These are phyloP conservation scores for Drosophila kepulauana DNA, from an alignment of 1,140 invertebrate genomes.

Conservation along the genomic window DNA sequence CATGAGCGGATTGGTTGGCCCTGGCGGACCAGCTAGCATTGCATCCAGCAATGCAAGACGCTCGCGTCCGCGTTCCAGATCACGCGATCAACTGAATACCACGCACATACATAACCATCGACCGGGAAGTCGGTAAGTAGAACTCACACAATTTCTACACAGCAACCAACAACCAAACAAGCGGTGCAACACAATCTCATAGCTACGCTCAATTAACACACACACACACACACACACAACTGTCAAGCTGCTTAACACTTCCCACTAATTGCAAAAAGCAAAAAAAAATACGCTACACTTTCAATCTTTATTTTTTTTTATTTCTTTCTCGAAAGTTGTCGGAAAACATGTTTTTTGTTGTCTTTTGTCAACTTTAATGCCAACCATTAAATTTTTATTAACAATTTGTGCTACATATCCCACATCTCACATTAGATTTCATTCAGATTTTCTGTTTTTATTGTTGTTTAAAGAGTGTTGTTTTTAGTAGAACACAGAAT, in stretches of 20 bases:
- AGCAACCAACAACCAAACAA: neutral
- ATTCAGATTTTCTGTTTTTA: conserved; percentile 3
- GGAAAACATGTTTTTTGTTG: conserved; percentile 20
- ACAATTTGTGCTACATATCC: conserved; percentile 16
- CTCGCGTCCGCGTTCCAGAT: conserved; percentile 88
- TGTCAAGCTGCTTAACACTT: conserved; percentile 45
- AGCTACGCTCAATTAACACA: conserved; percentile 29
- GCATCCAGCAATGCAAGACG: conserved; percentile 88
- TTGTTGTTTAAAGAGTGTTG: neutral
- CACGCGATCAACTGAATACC: conserved; percentile 86
- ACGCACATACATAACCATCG: conserved; percentile 86
- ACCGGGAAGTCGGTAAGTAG: conserved; percentile 86
- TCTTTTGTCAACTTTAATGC: conserved; percentile 23
- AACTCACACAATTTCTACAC: conserved; percentile 16
- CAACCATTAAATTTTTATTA: conserved; percentile 46
- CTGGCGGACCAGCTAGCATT: conserved; percentile 84
- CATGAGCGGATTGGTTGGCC: conserved; percentile 71
- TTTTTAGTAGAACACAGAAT: neutral
- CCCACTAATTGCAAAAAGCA: conserved; percentile 26
- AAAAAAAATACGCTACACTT: conserved; percentile 37
- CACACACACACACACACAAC: conserved; percentile 12
- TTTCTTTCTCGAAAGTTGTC: conserved; percentile 31
- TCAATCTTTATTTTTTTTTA: conserved; percentile 28
- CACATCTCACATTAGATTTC: conserved; percentile 9
- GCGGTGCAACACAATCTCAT: neutral